Conservation (phyloP, 1,140 invertebrate genomes). For the Calycopis cecrops region DNA sequence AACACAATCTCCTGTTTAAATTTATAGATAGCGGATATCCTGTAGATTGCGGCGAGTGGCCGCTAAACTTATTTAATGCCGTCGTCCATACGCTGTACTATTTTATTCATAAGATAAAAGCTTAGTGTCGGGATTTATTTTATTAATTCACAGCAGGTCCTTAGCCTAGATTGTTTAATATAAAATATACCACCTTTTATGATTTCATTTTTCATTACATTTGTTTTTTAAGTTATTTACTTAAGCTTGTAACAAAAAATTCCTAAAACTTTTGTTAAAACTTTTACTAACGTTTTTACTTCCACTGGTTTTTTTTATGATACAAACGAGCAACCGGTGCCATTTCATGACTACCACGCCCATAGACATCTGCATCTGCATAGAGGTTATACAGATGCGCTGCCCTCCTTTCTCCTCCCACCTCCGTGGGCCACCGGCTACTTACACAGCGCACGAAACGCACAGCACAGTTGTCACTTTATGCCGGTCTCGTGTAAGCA, state of each 20-base stretch:
- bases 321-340: background rate
- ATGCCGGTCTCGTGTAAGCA: too few relatives aligned
- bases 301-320: background rate
- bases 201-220: background rate
- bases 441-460: too few relatives aligned
- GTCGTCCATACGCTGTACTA: constrained; percentile 14
- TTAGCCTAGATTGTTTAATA: background rate
- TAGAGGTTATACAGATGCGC: too few relatives aligned
- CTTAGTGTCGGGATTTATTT: background rate
- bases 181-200: background rate
- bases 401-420: too few relatives aligned
- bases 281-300: too few relatives aligned
- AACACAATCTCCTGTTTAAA: constrained; percentile 36
- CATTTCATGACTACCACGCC: too few relatives aligned
- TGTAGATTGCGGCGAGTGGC: constrained; percentile 41
- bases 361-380: too few relatives aligned
- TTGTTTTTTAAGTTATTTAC: background rate
- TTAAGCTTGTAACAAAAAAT: too few relatives aligned
- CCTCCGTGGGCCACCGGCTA: too few relatives aligned
- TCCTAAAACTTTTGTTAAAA: too few relatives aligned
- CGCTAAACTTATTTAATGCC: constrained; percentile 35
- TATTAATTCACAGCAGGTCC: background rate
- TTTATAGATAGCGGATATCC: constrained; percentile 55
- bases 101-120: constrained; percentile 11
- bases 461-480: too few relatives aligned